phyloP scores from a whole-genome alignment of 2,888 invertebrate species.

The Euplagia quadripunctaria region DNA sequence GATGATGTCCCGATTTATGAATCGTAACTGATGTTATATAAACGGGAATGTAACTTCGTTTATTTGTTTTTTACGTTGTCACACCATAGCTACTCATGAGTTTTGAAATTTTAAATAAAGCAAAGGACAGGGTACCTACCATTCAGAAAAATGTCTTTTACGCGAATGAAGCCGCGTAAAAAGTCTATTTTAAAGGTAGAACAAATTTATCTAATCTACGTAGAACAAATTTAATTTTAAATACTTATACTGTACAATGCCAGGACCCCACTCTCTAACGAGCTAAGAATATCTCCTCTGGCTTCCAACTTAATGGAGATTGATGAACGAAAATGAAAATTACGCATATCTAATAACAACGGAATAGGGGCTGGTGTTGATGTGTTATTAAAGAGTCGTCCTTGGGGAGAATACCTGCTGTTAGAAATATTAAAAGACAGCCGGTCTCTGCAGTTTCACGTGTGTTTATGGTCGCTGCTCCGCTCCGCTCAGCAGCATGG shows the following conservation, averaged over 20 bases:
- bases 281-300: constrained; percentile 1
- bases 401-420: background rate
- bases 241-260: background rate
- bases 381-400: background rate
- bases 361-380: background rate
- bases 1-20: background rate
- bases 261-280: background rate
- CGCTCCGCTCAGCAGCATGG: too few relatives aligned
- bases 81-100: background rate
- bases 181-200: background rate
- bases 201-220: background rate
- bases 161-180: too few relatives aligned
- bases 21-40: background rate
- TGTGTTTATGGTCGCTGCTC: background rate
- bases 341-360: constrained; percentile 7
- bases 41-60: background rate
- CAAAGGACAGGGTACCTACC: too few relatives aligned
- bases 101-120: too few relatives aligned
- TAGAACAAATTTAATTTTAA: constrained; percentile 1
- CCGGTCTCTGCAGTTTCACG: background rate
- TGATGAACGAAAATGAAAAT: constrained; percentile 20
- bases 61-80: background rate
- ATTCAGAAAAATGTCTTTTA: too few relatives aligned
- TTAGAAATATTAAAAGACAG: background rate
- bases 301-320: constrained; percentile 19